A percentile compares a stretch with the other conserved stretches of the same genome.
Conservation (phyloP, 2,113 vertebrate genomes). For the Ovibos moschatus region DNA sequence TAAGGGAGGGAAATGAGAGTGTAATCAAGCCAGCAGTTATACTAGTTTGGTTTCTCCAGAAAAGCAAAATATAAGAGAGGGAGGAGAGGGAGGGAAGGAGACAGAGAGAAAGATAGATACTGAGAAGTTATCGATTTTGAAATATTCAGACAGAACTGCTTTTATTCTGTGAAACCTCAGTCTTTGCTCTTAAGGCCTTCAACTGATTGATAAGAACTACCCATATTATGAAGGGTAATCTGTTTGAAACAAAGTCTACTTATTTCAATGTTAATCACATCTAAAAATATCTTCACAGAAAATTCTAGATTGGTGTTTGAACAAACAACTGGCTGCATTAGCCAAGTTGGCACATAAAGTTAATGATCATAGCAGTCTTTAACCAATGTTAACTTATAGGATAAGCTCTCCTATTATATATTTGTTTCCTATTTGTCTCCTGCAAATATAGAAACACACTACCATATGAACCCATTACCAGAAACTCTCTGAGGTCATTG, state of each 20-base stretch:
- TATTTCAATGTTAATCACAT: background rate
- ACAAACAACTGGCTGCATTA: background rate
- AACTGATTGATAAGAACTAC: background rate
- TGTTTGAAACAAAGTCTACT: background rate
- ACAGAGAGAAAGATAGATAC: background rate
- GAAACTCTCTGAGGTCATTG: background rate
- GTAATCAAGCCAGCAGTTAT: background rate
- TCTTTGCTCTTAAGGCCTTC: background rate
- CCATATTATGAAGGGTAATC: background rate
- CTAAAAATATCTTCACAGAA: background rate
- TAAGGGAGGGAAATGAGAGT: background rate
- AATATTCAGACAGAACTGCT: background rate
- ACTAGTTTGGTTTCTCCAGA: background rate
- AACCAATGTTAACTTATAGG: background rate
- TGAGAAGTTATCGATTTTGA: background rate
- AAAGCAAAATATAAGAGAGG: background rate
- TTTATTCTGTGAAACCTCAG: background rate
- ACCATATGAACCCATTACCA: background rate
- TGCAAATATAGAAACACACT: background rate
- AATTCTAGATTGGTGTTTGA: background rate
- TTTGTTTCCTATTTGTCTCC: background rate
- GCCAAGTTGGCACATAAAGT: background rate
- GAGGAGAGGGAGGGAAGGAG: background rate
- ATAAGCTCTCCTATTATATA: background rate
- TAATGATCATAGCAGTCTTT: background rate